Evolutionary conservation across 2,888 invertebrate genomes (phyloP), one percentile per base, ranked within the genome.

Genomic region (Heliconius cydno): DNA sequence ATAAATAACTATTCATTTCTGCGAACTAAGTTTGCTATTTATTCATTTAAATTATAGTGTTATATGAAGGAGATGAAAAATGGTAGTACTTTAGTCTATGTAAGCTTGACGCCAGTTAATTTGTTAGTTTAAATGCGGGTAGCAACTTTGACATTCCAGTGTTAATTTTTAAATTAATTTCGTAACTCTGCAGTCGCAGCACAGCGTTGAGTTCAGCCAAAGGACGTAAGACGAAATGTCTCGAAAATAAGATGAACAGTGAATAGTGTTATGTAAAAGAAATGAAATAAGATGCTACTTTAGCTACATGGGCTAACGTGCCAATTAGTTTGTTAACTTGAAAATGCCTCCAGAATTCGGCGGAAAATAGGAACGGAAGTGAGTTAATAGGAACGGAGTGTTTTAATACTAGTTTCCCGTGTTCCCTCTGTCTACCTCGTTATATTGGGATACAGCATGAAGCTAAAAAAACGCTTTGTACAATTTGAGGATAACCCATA

Each of bases 1-100:
- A 79, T 82, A 80, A 79, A 82, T 84, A 83, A 83, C 78, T 81
- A 82, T 82, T 84, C 81, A 82, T 81, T 80, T 76, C 76, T 30
- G 78, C 28, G 76, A 81, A 46, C 75, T 34, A 72, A 72, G 66
- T 80, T 79, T 41, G 70, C 76, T 76, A 68, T 80, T 79, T 79
- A 81, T 80, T 82, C 79, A 83, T 81, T 82, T 81, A 80, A 79
- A 82, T 81, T 79, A 78, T 81, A 72, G 38, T 68, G 63, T 79
- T 65, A 74, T 79, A 76, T 79, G 77, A 79, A 80, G 46, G 41
- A 22, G 9, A 28, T 66, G 78, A 78, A 78, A 65, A 38, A 38
- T 38, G 66, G 57, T 63, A n/a, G 25, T 66, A 72, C 28, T 63
- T 28, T 15, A 46, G 15, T 57, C 41, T 66, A 66, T 78, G 52